Evolutionary conservation across 2,888 invertebrate species (phyloP).

Genomic region (Melikaiella ostensackeni): DNA sequence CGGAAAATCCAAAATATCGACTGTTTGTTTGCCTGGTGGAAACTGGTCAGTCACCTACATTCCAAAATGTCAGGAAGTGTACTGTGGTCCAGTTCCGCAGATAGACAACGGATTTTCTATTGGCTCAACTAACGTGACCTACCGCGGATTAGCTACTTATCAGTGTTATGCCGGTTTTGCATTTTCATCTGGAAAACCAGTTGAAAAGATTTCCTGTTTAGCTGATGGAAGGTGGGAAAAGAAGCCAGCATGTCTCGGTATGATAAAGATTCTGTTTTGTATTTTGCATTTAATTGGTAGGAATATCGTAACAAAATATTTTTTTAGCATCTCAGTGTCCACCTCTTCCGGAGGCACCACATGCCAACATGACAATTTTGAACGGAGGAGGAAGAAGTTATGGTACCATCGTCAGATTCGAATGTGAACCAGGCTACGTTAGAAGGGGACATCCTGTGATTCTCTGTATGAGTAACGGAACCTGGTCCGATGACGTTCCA

Average conservation of each 20-base stretch:
- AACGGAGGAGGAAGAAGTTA: constrained; percentile 95
- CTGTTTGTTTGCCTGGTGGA: constrained; percentile 92
- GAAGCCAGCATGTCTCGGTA: constrained; percentile 88
- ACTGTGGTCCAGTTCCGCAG: constrained; percentile 98
- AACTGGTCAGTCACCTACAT: constrained; percentile 95
- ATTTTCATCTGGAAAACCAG: constrained; percentile 91
- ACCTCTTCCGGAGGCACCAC: constrained; percentile 90
- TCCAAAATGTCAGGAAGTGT: constrained; percentile 96
- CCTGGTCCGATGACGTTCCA: constrained; percentile 95
- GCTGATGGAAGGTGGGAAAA: constrained; percentile 95
- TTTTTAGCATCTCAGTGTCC: constrained; percentile 90
- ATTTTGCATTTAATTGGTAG: too few species aligned
- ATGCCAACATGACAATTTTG: constrained; percentile 90
- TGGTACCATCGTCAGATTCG: constrained; percentile 94
- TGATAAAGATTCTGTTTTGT: too few species aligned
- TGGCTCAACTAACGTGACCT: constrained; percentile 96
- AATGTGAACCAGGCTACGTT: constrained; percentile 94
- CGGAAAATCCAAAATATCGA: constrained; percentile 89
- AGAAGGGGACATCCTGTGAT: constrained; percentile 93
- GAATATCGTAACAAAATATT: constrained; percentile 63
- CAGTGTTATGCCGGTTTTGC: constrained; percentile 98
- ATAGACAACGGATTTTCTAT: constrained; percentile 98
- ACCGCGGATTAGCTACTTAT: constrained; percentile 94
- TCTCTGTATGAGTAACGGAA: constrained; percentile 96
- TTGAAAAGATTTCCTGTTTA: constrained; percentile 92